These are phyloP conservation scores for Artemia sinica DNA, from an alignment of 2,888 invertebrate genomes.

Conservation along the genomic window DNA sequence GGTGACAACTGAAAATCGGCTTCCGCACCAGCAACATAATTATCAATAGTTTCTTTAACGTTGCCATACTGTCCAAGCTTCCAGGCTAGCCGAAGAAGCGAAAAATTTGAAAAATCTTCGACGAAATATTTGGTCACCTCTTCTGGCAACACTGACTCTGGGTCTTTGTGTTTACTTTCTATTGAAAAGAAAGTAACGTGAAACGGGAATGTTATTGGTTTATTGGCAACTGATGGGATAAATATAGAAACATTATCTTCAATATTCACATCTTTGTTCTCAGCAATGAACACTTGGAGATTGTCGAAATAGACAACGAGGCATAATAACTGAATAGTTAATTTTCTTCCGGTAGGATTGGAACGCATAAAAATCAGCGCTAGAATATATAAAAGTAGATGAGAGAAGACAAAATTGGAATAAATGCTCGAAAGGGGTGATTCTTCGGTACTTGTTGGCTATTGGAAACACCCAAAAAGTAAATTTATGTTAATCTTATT, in stretches of 20 bases:
- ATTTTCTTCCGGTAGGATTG: not conserved
- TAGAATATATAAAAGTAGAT: not conserved
- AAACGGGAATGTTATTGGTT: not conserved
- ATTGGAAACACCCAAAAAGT: no score
- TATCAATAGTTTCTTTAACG: not conserved
- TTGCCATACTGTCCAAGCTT: constrained; percentile 4
- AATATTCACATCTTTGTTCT: constrained; percentile 5
- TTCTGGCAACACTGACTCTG: not conserved
- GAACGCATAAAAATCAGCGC: not conserved
- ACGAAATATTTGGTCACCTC: constrained; percentile 6
- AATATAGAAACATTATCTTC: constrained; percentile 7
- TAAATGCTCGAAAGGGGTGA: no score
- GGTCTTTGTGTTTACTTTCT: constrained; percentile 5
- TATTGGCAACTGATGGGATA: not conserved
- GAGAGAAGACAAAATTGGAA: no score
- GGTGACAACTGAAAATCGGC: constrained; percentile 4
- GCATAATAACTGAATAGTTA: not conserved
- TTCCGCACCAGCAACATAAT: not conserved
- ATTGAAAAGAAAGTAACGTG: not conserved
- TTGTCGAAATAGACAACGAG: not conserved
- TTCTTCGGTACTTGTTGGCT: no score
- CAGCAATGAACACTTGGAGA: not conserved
- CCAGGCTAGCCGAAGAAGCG: constrained; percentile 3
- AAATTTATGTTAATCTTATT: no score
- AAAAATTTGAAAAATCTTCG: not conserved